Percentiles rank a stretch among this genome's conserved stretches.
Conservation (phyloP, 2,113 vertebrate species). For the Notarius lentiginosus region DNA sequence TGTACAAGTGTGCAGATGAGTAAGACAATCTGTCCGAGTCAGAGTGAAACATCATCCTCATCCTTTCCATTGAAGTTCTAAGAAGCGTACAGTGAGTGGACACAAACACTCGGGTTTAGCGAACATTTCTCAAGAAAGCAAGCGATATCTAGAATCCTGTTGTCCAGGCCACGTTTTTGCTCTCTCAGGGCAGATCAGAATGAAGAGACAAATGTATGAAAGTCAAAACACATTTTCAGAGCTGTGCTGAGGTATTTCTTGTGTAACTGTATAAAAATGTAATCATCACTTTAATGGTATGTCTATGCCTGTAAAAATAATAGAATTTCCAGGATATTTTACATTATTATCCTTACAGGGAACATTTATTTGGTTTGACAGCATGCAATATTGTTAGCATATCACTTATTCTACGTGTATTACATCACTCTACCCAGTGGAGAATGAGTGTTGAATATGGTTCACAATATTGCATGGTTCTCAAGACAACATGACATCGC, state of each 20-base stretch:
- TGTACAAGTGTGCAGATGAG: neutral
- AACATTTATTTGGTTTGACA: no score
- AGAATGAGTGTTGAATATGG: no score
- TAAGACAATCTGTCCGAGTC: neutral
- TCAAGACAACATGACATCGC: no score
- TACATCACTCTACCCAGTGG: no score
- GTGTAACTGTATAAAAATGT: neutral
- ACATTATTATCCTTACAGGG: no score
- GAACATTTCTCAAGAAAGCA: neutral
- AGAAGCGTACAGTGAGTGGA: neutral
- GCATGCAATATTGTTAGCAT: no score
- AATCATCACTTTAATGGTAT: neutral
- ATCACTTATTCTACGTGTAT: no score
- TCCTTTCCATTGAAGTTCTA: neutral
- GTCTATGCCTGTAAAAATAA: neutral
- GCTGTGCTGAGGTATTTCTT: neutral
- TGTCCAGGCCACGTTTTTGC: neutral
- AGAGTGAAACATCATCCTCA: conserved; percentile 4
- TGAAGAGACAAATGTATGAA: neutral
- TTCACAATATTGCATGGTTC: no score
- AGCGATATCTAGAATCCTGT: neutral
- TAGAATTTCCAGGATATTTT: neutral
- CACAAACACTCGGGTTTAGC: neutral
- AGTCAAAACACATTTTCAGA: neutral
- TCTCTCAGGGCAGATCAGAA: neutral